Conservation (phyloP, 2,113 vertebrate genomes). For the Brachyhypopomus gauderio region DNA sequence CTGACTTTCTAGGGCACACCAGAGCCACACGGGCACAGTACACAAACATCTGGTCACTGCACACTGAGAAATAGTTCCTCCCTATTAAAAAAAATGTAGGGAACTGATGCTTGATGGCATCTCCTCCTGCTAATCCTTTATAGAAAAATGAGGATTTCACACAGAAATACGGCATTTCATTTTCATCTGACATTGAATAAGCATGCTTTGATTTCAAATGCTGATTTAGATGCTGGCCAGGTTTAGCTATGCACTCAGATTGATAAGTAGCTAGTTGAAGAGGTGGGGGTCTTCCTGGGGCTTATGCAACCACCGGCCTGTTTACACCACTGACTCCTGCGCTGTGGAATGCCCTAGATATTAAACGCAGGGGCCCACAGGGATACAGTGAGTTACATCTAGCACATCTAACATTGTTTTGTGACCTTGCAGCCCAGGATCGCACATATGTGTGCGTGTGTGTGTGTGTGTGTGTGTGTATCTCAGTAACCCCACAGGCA, state of each 20-base stretch:
- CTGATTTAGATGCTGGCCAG: constrained; percentile 11
- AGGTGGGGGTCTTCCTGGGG: constrained; percentile 45
- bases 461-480: constrained; percentile 15
- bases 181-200: background rate
- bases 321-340: constrained; percentile 55
- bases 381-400: constrained; percentile 38
- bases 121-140: too few species aligned
- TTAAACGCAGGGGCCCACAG: constrained; percentile 49
- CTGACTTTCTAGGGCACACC: background rate
- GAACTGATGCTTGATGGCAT: too few species aligned
- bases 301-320: constrained; percentile 57
- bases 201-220: constrained; percentile 12
- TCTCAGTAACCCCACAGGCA: constrained; percentile 25
- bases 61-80: background rate
- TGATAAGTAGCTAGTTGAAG: background rate
- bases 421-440: constrained; percentile 49
- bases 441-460: background rate
- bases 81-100: background rate
- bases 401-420: constrained; percentile 37
- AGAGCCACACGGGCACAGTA: background rate
- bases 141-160: too few species aligned
- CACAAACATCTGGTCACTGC: background rate
- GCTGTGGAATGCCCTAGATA: constrained; percentile 59
- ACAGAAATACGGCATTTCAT: background rate
- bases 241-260: constrained; percentile 18